phyloP scores from a whole-genome alignment of 2,797 vertebrate species.

The Typhlichthys subterraneus region DNA sequence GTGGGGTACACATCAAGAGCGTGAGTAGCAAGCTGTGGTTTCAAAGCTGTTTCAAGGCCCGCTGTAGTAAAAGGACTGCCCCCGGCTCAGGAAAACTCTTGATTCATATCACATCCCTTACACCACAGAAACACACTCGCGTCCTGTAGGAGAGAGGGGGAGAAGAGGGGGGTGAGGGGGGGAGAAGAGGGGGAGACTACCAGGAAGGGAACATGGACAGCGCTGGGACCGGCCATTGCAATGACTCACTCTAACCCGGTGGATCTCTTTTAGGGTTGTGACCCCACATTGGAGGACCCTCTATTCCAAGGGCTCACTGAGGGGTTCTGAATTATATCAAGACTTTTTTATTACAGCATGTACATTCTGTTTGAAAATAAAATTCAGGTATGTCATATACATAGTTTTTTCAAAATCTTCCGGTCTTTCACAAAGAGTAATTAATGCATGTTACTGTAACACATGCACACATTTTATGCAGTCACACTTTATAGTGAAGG shows the following conservation, averaged over 20 bases:
- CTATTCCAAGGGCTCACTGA: no score
- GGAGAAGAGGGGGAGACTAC: slow-evolving; percentile 23
- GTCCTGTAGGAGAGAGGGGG: slow-evolving; percentile 37
- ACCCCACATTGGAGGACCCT: no score
- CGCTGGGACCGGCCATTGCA: not conserved
- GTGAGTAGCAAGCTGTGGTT: slow-evolving; percentile 21
- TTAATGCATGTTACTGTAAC: no score
- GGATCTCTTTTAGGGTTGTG: no score
- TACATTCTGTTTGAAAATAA: no score
- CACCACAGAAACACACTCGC: slow-evolving; percentile 38
- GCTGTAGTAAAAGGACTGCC: slow-evolving; percentile 23
- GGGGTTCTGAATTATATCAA: no score
- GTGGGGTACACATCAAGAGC: slow-evolving; percentile 14
- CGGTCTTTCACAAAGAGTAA: no score
- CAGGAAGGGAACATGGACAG: slow-evolving; percentile 24
- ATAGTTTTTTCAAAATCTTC: no score
- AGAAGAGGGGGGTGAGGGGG: slow-evolving; percentile 7
- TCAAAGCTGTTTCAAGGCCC: slow-evolving; percentile 28
- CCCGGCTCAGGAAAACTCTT: slow-evolving; percentile 31
- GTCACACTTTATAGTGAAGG: no score
- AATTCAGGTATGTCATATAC: no score
- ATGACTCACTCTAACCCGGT: slow-evolving; percentile 5
- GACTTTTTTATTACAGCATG: no score
- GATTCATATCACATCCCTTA: slow-evolving; percentile 42
- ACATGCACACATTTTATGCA: no score